Base-by-base conservation (phyloP, 2,113 vertebrate genomes). In the Castor canadensis region DNA sequence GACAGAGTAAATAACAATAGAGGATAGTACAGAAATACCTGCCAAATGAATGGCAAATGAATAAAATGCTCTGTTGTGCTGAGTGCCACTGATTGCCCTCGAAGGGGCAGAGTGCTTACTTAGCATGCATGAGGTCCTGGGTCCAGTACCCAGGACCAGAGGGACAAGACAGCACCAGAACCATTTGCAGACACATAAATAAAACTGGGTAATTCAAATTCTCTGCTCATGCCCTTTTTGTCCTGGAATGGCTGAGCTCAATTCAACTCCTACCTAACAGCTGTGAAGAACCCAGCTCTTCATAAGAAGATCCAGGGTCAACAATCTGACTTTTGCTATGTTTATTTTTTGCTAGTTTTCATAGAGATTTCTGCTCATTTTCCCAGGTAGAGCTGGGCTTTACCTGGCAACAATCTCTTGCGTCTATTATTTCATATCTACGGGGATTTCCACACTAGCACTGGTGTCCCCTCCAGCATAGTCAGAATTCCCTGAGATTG, bases 161-260 rank as follows among this genome's bases (percentile, higher is more conserved):
- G 16, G 16, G 8, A 58, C 22, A 32, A 60, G 67, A 32, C 0
- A 0, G 28, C 0, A 3, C 30, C 32, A 3, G 3, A n/a, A 52
- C 20, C 45, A 26, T 3, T n/a, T 17, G 85, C 84, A 54, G 35
- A 6, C 10, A 2, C n/a, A 66, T 35, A 24, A 75, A 69, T 16
- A 60, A 56, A 85, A 54, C 35, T 24, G 9, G 16, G 75, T 26
- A 40, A 40, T 45, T n/a, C 3, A 11, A 16, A 40, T 0, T 9
- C 35, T 9, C 40, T 54, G 11, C 16, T 52, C 24, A 3, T 16
- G 22, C 7, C 13, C 30, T n/a, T 85, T 38, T 75, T 40, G 5
- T 20, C 1, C 3, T 4, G 22, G 26, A 58, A 56, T 7, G 28
- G 69, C 47, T 43, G 32, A 9, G 0, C 67, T 38, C 35, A 28